Evolutionary conservation across 2,888 invertebrate species (phyloP), one percentile per base, ranked within the genome.

Genomic region (Scaptomyza cyrtandrae): DNA sequence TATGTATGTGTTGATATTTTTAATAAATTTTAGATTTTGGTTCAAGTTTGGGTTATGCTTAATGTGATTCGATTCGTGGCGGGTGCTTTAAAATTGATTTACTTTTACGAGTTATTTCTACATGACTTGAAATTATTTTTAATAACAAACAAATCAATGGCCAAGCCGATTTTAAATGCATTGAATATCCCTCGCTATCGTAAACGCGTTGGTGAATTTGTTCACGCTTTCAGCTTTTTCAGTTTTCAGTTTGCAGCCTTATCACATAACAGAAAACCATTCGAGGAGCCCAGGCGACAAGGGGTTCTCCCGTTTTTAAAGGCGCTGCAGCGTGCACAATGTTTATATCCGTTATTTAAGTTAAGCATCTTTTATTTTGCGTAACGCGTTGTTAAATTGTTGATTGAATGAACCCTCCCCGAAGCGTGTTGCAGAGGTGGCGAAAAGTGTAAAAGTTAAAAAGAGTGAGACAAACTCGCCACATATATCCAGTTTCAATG

Each of bases 271-370:
- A 68, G 69, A 45, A 70, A 79, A 69, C 68, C 66, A 74, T 65
- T 70, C 64, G 64, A 55, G 41, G 14, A n/a, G 37, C 41, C 31
- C 27, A 27, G 35, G 37, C 10, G 50, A 33, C 14, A 46, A 48
- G 52, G 35, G 64, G 49, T 54, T 65, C 37, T 19, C 29, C 7
- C 64, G 31, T 55, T 71, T 84, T 33, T 84, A 75, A 83, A 81
- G 85, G 53, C 73, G 68, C 60, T 81, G 81, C 83, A 82, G 76
- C 80, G 70, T 72, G 72, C 64, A 70, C 77, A 81, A 77, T 78
- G 69, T 74, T 70, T 77, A 75, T 86, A 88, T 88, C 74, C 84
- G 65, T 76, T 67, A 83, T 76, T 76, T 83, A 68, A 84, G 75
- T 86, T 68, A 62, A 73, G 71, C 74, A 57, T 50, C 63, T 58